A percentile compares a stretch with the other conserved stretches of the same genome.
Evolutionary conservation across 2,888 invertebrate species (phyloP).

Genomic region (Hyposoter didymator): DNA sequence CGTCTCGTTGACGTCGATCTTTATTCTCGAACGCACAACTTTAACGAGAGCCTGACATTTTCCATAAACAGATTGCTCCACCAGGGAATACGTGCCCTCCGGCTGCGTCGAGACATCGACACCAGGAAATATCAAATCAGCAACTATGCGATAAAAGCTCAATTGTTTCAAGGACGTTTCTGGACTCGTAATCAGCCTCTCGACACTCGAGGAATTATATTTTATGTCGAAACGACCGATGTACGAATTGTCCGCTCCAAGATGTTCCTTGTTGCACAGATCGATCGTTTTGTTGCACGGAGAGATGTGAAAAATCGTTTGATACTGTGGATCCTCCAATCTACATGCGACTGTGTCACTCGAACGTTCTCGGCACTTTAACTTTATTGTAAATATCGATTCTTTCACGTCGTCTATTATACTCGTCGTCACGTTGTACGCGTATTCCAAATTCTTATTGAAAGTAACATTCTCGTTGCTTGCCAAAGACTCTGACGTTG

Average conservation of each 20-base stretch:
- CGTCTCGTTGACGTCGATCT: conserved; percentile 12
- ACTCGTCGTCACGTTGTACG: conserved; percentile 52
- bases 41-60: conserved; percentile 56
- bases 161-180: conserved; percentile 51
- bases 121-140: conserved; percentile 54
- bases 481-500: neutral
- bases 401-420: conserved; percentile 50
- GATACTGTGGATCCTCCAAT: conserved; percentile 55
- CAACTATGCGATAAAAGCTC: conserved; percentile 58
- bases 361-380: conserved; percentile 51
- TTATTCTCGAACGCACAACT: conserved; percentile 27
- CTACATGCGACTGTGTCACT: conserved; percentile 30
- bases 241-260: conserved; percentile 52
- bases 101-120: conserved; percentile 45
- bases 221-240: conserved; percentile 60
- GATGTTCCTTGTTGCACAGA: conserved; percentile 25
- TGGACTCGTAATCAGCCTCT: conserved; percentile 41
- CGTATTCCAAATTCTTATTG: conserved; percentile 20
- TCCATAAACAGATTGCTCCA: conserved; percentile 61
- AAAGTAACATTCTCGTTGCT: neutral
- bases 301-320: conserved; percentile 34
- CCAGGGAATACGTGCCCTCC: conserved; percentile 54
- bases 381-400: conserved; percentile 47
- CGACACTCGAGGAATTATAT: conserved; percentile 39
- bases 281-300: conserved; percentile 36